phyloP scores from a whole-genome alignment of 2,888 invertebrate genomes.

The Petrophora chlorosata region DNA sequence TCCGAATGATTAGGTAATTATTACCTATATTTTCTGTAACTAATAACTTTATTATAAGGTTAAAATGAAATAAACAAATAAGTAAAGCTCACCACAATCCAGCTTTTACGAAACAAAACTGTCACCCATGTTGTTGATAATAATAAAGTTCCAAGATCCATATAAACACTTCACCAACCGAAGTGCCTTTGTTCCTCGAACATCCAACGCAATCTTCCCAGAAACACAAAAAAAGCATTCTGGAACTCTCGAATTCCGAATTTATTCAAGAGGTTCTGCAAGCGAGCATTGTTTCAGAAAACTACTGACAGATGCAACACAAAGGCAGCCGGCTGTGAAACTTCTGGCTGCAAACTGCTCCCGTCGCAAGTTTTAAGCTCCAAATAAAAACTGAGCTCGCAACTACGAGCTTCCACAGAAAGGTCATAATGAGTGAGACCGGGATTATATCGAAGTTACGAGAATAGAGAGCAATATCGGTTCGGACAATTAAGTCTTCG shows the following conservation, averaged over 20 bases:
- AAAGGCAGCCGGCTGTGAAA: slow-evolving; percentile 4
- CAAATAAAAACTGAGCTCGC: slow-evolving; percentile 11
- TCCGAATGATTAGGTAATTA: no score
- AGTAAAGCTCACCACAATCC: no score
- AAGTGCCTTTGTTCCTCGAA: slow-evolving; percentile 2
- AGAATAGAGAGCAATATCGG: neutral
- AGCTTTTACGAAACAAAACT: no score
- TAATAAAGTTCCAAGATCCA: neutral
- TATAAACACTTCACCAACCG: neutral
- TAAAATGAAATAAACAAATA: no score
- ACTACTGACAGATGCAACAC: slow-evolving; percentile 14
- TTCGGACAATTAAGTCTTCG: neutral
- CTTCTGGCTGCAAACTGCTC: neutral
- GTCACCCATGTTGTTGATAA: no score
- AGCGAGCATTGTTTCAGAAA: slow-evolving; percentile 17
- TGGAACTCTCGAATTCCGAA: slow-evolving; percentile 10
- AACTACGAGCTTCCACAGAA: neutral
- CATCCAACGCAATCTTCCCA: slow-evolving; percentile 10
- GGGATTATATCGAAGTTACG: slow-evolving; percentile 8
- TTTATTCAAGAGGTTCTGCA: slow-evolving; percentile 20
- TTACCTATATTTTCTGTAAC: no score
- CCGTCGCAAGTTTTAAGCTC: slow-evolving; percentile 12
- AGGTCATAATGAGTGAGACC: slow-evolving; percentile 6
- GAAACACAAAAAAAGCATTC: slow-evolving; percentile 10
- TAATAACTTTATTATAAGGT: no score